Percentiles rank a stretch among this genome's conserved stretches.
phyloP scores from a whole-genome alignment of 1,140 invertebrate species.

The Meloidogyne exigua region DNA sequence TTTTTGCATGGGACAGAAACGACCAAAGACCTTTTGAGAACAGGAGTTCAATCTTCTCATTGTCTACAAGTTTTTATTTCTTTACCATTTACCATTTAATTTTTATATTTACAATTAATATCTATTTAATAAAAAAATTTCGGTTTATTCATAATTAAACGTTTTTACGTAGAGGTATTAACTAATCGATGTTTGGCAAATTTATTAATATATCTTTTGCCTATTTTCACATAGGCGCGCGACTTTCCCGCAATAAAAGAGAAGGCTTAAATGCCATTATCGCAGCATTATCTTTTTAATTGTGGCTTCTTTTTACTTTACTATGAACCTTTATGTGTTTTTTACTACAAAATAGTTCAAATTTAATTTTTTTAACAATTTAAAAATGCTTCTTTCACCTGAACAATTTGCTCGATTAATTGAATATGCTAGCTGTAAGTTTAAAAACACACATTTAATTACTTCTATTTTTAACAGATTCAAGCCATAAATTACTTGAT shows the following conservation, averaged over 20 bases:
- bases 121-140: no score
- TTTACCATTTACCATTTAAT: neutral
- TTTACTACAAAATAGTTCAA: neutral
- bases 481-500: slow-evolving; percentile 58
- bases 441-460: slow-evolving; percentile 11
- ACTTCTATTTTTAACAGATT: slow-evolving; percentile 46
- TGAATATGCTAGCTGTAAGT: slow-evolving; percentile 63
- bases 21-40: slow-evolving; percentile 5
- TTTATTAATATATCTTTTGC: neutral
- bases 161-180: neutral
- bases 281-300: neutral
- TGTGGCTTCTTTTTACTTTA: neutral
- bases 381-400: slow-evolving; percentile 56
- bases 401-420: slow-evolving; percentile 60
- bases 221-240: neutral
- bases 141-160: neutral
- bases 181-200: neutral
- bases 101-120: no score
- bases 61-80: neutral
- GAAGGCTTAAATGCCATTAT: slow-evolving; percentile 6
- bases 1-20: slow-evolving; percentile 18
- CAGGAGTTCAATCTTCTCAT: neutral
- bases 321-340: neutral
- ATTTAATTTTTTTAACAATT: neutral
- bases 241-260: neutral